Conservation (phyloP, 1,140 invertebrate species). For the Potamilus streckersoni region DNA sequence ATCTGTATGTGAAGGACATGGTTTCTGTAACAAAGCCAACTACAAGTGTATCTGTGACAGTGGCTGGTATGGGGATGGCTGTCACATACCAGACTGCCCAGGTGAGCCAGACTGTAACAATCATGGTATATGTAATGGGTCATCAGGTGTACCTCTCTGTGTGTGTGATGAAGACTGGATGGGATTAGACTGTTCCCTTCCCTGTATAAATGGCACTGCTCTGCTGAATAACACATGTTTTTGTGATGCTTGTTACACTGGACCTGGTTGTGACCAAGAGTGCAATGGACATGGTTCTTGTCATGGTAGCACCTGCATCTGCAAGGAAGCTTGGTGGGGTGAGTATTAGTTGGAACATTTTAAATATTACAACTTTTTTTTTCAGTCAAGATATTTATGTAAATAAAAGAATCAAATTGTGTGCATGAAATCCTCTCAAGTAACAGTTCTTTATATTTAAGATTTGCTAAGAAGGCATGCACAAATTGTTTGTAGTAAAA, state of each 20-base stretch:
- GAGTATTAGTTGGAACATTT: slow-evolving; percentile 4
- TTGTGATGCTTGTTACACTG: slow-evolving; percentile 50
- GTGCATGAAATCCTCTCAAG: too few species aligned
- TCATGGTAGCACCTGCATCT: slow-evolving; percentile 38
- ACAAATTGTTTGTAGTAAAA: too few species aligned
- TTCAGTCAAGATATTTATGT: too few species aligned
- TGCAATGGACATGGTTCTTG: slow-evolving; percentile 51
- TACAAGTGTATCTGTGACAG: slow-evolving; percentile 21
- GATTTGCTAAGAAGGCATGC: too few species aligned
- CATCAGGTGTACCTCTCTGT: slow-evolving; percentile 39
- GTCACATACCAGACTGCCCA: slow-evolving; percentile 54
- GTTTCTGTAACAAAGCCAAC: too few species aligned
- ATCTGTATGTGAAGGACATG: slow-evolving; percentile 5
- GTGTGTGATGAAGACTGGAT: slow-evolving; percentile 47
- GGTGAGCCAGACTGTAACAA: slow-evolving; percentile 50
- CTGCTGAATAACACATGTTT: slow-evolving; percentile 28
- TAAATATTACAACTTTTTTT: too few species aligned
- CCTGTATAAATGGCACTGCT: slow-evolving; percentile 44
- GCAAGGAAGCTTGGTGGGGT: slow-evolving; percentile 51
- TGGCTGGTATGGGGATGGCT: slow-evolving; percentile 37
- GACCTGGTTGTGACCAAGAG: slow-evolving; percentile 32
- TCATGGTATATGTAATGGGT: slow-evolving; percentile 44
- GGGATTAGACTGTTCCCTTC: slow-evolving; percentile 48
- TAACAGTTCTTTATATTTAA: too few species aligned
- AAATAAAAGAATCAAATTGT: too few species aligned